Percentiles rank a stretch among this genome's conserved stretches.
Evolutionary conservation across 1,140 invertebrate species (phyloP).

Genomic region (Aphis gossypii): DNA sequence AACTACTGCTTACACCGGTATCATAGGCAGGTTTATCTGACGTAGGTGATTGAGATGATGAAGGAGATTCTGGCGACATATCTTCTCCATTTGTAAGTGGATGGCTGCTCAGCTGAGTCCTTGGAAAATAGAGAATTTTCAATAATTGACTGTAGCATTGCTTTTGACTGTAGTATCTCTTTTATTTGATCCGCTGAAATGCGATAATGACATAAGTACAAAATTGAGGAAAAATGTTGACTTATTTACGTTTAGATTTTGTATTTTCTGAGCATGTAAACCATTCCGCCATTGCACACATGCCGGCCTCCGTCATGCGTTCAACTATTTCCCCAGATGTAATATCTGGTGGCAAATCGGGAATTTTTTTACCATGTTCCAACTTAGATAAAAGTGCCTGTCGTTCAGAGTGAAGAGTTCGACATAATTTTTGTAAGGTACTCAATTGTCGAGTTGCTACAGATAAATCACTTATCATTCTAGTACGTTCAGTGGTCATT

Average conservation of each 20-base stretch:
- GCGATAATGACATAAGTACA: neutral
- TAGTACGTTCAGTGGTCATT: conserved; percentile 79
- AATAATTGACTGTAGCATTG: neutral
- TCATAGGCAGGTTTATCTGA: conserved; percentile 54
- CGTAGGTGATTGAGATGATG: conserved; percentile 43
- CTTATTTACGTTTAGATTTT: conserved; percentile 44
- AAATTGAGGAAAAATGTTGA: conserved; percentile 2
- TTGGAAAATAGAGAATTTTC: neutral
- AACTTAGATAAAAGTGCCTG: conserved; percentile 64
- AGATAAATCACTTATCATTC: conserved; percentile 72
- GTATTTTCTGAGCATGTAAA: neutral
- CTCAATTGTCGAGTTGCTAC: conserved; percentile 73
- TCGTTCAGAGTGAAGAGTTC: conserved; percentile 71
- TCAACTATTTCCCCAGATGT: conserved; percentile 4
- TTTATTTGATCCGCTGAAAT: conserved; percentile 46
- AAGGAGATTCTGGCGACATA: conserved; percentile 44
- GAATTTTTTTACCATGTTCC: conserved; percentile 31
- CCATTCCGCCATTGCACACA: conserved; percentile 40
- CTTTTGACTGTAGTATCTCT: conserved; percentile 40
- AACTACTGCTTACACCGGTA: conserved; percentile 52
- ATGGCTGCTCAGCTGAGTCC: conserved; percentile 20
- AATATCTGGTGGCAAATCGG: neutral
- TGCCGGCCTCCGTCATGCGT: neutral
- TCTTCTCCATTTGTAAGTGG: conserved; percentile 37
- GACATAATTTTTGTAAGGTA: conserved; percentile 82